Evolutionary conservation across 2,888 invertebrate genomes (phyloP), one percentile per base, ranked within the genome.

Genomic region (Didymodactylos carnosus): DNA sequence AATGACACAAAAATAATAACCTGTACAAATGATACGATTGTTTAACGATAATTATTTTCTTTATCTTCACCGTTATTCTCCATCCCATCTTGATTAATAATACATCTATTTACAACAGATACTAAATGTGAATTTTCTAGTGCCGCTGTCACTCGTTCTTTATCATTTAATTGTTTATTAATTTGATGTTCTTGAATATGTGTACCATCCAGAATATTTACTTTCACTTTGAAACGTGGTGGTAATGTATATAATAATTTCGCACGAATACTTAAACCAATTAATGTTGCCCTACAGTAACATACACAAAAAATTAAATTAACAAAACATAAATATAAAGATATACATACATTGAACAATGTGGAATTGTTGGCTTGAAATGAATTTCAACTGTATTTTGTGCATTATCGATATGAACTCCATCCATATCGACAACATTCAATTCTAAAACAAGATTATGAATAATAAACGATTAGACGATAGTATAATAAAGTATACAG

Each of bases 301-400:
- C 10, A 23, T 8, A n/a, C n/a, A n/a, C n/a, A n/a, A n/a, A n/a
- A n/a, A n/a, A n/a, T n/a, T n/a, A n/a, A n/a, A n/a, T n/a, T n/a
- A n/a, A n/a, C n/a, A n/a, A n/a, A n/a, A n/a, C n/a, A n/a, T n/a
- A n/a, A n/a, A n/a, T 19, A 2, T 35, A 29, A 35, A 3, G 19
- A 19, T n/a, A n/a, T n/a, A 2, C 7, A 19, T 62, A 62, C 94
- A 97, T 94, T 79, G 94, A 94, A 80, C 98, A 98, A 80, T 98
- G 95, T 0, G 97, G 97, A 79, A 98, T 97, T 0, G 98, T 98
- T 0, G 98, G 98, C 0, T 95, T 97, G 83, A 94, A 98, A 76
- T 88, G 86, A 0, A 98, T 87, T 77, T 87, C 84, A 0, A 94
- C 88, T 13, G 83, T 85, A 80, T 89, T 91, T 0, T 86, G 85